Evolutionary conservation across 2,113 vertebrate species (phyloP), one percentile per base, ranked within the genome.

Genomic region (Aramus guarauna): DNA sequence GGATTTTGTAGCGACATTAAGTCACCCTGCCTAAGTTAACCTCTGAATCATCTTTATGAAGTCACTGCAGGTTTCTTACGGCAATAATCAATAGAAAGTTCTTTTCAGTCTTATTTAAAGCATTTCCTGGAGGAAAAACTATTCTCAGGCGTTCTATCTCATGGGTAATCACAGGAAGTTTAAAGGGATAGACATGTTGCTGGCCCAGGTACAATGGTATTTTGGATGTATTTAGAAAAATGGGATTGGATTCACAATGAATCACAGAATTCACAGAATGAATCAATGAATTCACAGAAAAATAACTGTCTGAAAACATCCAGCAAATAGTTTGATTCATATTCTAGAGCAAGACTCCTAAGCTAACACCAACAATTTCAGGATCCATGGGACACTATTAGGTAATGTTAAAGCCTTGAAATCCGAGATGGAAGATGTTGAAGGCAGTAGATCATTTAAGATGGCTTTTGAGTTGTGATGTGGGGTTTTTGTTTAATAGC

Each of bases 21-120:
- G 86, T 96, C 91, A 95, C n/a, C 15, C 36, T 92, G 56, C 17
- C 53, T 32, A 75, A 87, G 45, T 53, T 62, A 59, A 85, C 41
- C 32, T 92, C 76, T 96, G 91, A 96, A 82, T 96, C 80, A 95
- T 79, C 21, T 75, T 79, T 68, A 92, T 97, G 95, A 96, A 96
- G 69, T 89, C 88, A 96, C 69, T 81, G 80, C 22, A 72, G 29
- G 13, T 72, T 94, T 89, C 63, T 84, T 64, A 78, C 6, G 26
- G 36, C 53, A 91, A 76, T 85, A 85, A 92, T 95, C 91, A 91
- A 91, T 68, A 75, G 41, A 68, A 92, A 78, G 36, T 86, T 85
- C 2, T 71, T 94, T 84, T 75, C 39, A 60, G 29, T 64, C 83
- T 87, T 68, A 27, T 75, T 90, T 96, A 68, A 94, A 71, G 32